Evolutionary conservation across 2,888 invertebrate species (phyloP).

Genomic region (Ryuthela nishihirai): DNA sequence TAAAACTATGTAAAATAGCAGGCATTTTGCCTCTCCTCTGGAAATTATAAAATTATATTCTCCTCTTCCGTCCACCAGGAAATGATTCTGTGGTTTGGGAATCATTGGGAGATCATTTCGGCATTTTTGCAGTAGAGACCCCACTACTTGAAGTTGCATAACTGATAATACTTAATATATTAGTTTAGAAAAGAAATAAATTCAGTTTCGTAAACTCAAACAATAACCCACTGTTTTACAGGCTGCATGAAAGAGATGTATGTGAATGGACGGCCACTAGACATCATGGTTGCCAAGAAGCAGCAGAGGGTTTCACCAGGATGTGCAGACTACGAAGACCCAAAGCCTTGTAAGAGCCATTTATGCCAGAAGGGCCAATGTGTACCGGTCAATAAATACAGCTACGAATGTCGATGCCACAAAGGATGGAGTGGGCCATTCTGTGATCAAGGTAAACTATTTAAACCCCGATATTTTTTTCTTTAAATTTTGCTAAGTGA

Average conservation of each 20-base stretch:
- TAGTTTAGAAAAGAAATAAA: too few species aligned
- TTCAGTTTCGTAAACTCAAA: too few species aligned
- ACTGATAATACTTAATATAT: too few species aligned
- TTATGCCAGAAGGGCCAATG: slow-evolving; percentile 83
- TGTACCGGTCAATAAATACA: slow-evolving; percentile 60
- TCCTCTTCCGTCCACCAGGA: too few species aligned
- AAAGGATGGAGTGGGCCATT: slow-evolving; percentile 83
- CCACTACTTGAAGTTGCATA: too few species aligned
- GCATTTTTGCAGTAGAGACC: too few species aligned
- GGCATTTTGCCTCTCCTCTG: too few species aligned
- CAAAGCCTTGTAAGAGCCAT: slow-evolving; percentile 66
- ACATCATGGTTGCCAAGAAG: slow-evolving; percentile 76
- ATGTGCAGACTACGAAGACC: slow-evolving; percentile 58
- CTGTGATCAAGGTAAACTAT: slow-evolving; percentile 68
- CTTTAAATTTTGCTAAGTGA: too few species aligned
- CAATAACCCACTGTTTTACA: slow-evolving; percentile 52
- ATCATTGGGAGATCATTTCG: too few species aligned
- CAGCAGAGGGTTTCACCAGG: slow-evolving; percentile 85
- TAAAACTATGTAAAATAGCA: too few species aligned
- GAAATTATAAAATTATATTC: too few species aligned
- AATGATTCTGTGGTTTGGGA: too few species aligned
- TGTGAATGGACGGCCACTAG: slow-evolving; percentile 90
- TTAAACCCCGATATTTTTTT: not conserved
- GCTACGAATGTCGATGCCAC: slow-evolving; percentile 81
- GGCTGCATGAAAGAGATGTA: slow-evolving; percentile 91